Percentiles rank a stretch among this genome's conserved stretches.
Conservation (phyloP, 2,113 vertebrate species). For the Anarhynchus alexandrinus region DNA sequence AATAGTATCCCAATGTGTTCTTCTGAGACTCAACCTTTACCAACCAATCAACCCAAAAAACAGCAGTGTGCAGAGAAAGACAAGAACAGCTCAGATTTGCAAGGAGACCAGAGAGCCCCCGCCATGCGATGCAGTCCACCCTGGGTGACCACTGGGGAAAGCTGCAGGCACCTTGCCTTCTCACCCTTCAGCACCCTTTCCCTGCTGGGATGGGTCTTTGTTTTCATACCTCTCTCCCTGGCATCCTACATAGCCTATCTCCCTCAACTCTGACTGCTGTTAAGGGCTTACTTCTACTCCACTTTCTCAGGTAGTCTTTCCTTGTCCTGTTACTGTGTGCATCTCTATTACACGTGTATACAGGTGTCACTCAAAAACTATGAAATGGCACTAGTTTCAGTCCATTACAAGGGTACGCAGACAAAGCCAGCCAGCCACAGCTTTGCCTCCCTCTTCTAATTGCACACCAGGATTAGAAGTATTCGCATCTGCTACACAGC, state of each 20-base stretch:
- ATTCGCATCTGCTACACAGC: not conserved
- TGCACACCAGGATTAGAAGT: fast-evolving
- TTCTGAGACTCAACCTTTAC: not conserved
- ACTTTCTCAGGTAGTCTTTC: not conserved
- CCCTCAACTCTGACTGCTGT: not conserved
- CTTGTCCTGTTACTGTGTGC: not conserved
- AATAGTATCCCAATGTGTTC: not conserved
- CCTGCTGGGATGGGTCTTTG: not conserved
- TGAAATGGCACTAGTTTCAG: not conserved
- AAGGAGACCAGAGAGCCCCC: not conserved
- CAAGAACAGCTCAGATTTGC: not conserved
- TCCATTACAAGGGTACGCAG: fast-evolving
- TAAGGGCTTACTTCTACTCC: not conserved
- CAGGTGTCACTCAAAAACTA: not conserved
- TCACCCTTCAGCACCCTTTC: not conserved
- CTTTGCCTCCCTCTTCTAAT: not conserved
- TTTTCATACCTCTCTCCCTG: not conserved
- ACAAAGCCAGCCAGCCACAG: not conserved
- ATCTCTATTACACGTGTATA: fast-evolving
- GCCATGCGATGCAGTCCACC: fast-evolving
- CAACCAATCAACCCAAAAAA: not conserved
- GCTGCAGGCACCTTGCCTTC: not conserved
- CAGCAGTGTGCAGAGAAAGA: not conserved
- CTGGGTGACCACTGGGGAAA: fast-evolving
- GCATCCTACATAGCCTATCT: not conserved